phyloP scores from a whole-genome alignment of 2,888 invertebrate genomes.

The Trichacis sp. region DNA sequence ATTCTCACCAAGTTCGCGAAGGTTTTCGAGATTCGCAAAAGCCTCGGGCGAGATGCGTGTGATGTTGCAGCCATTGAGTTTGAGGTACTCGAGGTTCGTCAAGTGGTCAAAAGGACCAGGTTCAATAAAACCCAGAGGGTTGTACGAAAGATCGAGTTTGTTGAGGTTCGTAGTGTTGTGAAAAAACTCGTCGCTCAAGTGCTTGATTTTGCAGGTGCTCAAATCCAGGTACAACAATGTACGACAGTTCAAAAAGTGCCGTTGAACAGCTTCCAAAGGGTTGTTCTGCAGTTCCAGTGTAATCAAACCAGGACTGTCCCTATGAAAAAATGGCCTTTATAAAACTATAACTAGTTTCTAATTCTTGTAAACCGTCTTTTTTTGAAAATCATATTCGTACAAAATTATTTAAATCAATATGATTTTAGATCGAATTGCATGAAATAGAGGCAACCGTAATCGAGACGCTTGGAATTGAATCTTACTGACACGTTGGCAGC shows the following conservation, averaged over 20 bases:
- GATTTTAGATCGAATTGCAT: too few relatives aligned
- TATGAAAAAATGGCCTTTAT: conserved; percentile 69
- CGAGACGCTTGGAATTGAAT: too few relatives aligned
- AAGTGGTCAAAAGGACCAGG: conserved; percentile 75
- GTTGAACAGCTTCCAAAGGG: conserved; percentile 74
- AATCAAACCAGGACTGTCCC: conserved; percentile 78
- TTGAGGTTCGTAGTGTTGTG: conserved; percentile 76
- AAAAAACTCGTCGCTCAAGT: conserved; percentile 76
- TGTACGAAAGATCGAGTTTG: conserved; percentile 78
- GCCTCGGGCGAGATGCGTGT: conserved; percentile 72
- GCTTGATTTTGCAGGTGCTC: conserved; percentile 74
- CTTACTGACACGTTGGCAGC: too few relatives aligned
- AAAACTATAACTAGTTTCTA: too few relatives aligned
- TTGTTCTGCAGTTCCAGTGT: conserved; percentile 80
- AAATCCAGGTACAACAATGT: conserved; percentile 78
- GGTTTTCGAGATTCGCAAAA: conserved; percentile 73
- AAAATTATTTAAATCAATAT: too few relatives aligned
- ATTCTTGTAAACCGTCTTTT: too few relatives aligned
- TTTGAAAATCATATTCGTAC: too few relatives aligned
- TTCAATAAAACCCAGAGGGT: conserved; percentile 74
- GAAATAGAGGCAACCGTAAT: too few relatives aligned
- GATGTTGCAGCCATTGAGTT: conserved; percentile 76
- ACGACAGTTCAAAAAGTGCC: conserved; percentile 75
- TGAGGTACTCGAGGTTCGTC: conserved; percentile 76
- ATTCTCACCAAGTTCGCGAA: conserved; percentile 73